Percentiles rank a stretch among this genome's conserved stretches.
Conservation (phyloP, 2,888 invertebrate species). For the Baronia brevicornis region DNA sequence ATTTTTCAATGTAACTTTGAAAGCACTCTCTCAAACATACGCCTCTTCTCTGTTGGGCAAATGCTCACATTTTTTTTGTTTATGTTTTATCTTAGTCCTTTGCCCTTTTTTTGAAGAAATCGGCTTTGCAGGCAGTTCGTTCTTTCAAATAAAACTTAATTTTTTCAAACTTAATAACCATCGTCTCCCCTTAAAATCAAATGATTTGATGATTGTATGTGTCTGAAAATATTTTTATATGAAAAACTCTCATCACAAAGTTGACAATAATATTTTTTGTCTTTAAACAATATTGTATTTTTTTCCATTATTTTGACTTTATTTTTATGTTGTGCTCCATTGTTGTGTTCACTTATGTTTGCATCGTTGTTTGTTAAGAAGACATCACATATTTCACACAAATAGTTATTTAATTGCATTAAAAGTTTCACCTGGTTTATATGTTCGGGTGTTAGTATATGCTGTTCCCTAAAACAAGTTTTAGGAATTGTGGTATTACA, state of each 20-base stretch:
- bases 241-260: neutral
- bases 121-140: no score
- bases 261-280: slow-evolving; percentile 3
- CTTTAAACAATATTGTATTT: neutral
- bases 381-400: slow-evolving; percentile 1
- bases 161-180: no score
- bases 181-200: slow-evolving; percentile 1
- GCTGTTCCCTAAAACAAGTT: neutral
- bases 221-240: neutral
- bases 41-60: no score
- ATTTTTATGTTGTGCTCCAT: slow-evolving; percentile 2
- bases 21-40: no score
- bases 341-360: neutral
- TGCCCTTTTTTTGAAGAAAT: no score
- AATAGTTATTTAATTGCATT: neutral
- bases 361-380: neutral
- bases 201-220: slow-evolving; percentile 2
- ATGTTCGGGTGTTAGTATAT: neutral
- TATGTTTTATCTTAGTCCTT: no score
- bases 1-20: no score
- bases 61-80: no score
- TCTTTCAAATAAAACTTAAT: no score
- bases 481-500: no score
- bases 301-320: neutral
- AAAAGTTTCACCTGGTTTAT: neutral